Evolutionary conservation across 2,888 invertebrate genomes (phyloP).

Genomic region (Glyphotaelius pellucidus): DNA sequence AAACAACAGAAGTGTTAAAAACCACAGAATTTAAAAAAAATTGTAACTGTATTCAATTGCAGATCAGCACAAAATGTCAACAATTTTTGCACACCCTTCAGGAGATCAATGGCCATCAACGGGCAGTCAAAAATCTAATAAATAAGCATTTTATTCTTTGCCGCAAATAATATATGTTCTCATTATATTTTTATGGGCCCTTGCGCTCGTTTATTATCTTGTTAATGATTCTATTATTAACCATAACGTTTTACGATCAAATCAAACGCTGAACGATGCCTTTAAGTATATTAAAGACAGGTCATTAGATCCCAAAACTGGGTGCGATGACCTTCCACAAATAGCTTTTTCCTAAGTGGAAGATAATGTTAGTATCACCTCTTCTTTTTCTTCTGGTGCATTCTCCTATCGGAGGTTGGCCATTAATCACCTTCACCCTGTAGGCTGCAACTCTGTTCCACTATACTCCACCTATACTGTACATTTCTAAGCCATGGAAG

Average conservation of each 20-base stretch:
- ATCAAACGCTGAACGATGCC: neutral
- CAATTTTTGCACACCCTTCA: neutral
- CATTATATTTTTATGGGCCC: neutral
- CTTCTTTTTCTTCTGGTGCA: neutral
- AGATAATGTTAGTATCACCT: neutral
- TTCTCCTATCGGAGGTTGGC: neutral
- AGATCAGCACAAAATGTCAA: neutral
- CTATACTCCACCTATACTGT: neutral
- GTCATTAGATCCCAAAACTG: neutral
- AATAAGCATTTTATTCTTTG: neutral
- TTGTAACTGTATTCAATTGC: neutral
- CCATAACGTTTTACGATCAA: neutral
- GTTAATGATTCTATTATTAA: slow-evolving; percentile 2
- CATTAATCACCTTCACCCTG: neutral
- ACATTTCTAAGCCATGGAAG: no score
- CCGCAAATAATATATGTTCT: neutral
- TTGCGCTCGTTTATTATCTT: neutral
- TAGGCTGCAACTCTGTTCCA: no score
- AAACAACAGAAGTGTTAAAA: no score
- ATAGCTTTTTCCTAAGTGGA: neutral
- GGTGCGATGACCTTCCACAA: neutral
- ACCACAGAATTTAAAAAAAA: no score
- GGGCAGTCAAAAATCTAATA: neutral
- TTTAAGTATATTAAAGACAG: neutral
- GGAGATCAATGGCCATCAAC: neutral